Percentiles rank a stretch among this genome's conserved stretches.
These are phyloP conservation scores for Pasiphila rectangulata DNA, from an alignment of 2,888 invertebrate genomes.

Conservation along the genomic window DNA sequence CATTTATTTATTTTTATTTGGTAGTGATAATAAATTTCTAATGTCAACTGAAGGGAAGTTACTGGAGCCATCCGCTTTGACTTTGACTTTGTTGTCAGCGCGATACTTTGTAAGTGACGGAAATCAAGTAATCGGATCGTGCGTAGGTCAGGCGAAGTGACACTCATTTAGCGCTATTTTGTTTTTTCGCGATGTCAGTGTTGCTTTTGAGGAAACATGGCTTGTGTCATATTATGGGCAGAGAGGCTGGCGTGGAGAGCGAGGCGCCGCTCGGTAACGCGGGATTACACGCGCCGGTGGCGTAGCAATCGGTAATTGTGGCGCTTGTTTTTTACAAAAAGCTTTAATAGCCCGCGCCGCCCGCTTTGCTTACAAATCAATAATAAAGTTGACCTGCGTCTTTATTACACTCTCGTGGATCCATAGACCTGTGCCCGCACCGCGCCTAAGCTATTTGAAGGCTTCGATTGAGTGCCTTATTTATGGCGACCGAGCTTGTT, in stretches of 20 bases:
- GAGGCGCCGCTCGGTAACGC: slow-evolving; percentile 6
- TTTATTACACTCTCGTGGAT: slow-evolving; percentile 32
- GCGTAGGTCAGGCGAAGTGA: no score
- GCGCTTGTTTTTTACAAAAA: slow-evolving; percentile 34
- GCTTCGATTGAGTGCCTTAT: slow-evolving; percentile 37
- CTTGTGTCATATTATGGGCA: no score
- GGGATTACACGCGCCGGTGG: slow-evolving; percentile 28
- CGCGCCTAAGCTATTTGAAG: slow-evolving; percentile 35
- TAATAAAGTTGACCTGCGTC: slow-evolving; percentile 31
- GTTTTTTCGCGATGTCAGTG: not conserved
- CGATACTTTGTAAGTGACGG: no score
- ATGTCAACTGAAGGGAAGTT: no score
- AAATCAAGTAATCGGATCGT: no score
- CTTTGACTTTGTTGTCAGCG: no score
- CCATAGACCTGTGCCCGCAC: slow-evolving; percentile 32
- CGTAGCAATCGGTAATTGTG: slow-evolving; percentile 37
- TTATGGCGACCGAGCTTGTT: slow-evolving; percentile 37
- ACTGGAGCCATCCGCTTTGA: no score
- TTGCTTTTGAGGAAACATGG: not conserved
- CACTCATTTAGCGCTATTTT: not conserved
- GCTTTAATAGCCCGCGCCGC: slow-evolving; percentile 22
- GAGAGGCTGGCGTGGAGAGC: not conserved
- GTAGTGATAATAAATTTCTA: no score
- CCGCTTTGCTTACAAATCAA: slow-evolving; percentile 31
- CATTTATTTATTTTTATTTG: no score